These are phyloP conservation scores for Pollenia angustigena DNA, from an alignment of 2,888 invertebrate genomes.

Conservation along the genomic window DNA sequence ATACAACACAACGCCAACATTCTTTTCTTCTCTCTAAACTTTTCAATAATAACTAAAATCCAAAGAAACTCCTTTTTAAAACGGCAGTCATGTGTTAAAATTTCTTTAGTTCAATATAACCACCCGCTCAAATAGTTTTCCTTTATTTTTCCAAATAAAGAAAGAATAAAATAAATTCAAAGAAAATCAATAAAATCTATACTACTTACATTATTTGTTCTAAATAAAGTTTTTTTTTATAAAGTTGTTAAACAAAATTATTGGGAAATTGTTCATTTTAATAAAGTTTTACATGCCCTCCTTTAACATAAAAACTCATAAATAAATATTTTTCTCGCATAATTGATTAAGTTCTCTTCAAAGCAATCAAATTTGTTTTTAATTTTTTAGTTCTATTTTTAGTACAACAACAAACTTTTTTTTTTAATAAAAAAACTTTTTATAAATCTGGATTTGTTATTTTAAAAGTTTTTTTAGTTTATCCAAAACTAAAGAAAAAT, in stretches of 20 bases:
- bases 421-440: constrained; percentile 5
- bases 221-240: constrained; percentile 32
- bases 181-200: constrained; percentile 60
- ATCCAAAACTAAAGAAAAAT: neutral
- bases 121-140: neutral
- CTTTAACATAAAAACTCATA: neutral
- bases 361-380: constrained; percentile 10
- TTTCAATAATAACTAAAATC: constrained; percentile 3
- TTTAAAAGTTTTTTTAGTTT: constrained; percentile 10
- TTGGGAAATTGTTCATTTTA: constrained; percentile 50
- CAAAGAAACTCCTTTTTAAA: neutral
- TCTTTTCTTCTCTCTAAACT: constrained; percentile 3
- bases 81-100: constrained; percentile 22
- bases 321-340: constrained; percentile 1
- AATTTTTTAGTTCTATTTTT: neutral
- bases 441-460: neutral
- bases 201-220: constrained; percentile 21
- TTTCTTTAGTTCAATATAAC: constrained; percentile 4
- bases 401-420: neutral
- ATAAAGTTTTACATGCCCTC: constrained; percentile 1
- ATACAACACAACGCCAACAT: neutral
- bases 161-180: constrained; percentile 8
- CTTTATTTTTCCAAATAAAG: neutral
- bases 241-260: constrained; percentile 65
- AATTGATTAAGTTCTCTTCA: constrained; percentile 38